These are phyloP conservation scores for Diplodus sargus DNA, from an alignment of 2,797 vertebrate genomes.

Conservation along the genomic window DNA sequence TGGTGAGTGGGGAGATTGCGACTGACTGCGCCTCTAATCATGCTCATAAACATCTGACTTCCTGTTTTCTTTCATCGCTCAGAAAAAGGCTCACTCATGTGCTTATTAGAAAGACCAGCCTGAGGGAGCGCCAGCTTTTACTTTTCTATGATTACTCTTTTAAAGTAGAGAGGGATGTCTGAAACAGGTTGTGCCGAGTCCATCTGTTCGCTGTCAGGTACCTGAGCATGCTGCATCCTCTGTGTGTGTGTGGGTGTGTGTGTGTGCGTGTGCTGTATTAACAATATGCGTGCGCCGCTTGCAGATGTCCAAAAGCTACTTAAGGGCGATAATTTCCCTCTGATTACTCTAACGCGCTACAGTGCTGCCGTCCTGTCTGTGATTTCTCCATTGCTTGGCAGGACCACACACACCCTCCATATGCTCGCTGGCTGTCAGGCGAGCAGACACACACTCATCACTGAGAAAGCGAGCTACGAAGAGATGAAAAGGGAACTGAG, in stretches of 20 bases:
- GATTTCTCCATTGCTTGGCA: slow-evolving; percentile 74
- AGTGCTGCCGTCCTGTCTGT: slow-evolving; percentile 70
- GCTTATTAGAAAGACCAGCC: slow-evolving; percentile 39
- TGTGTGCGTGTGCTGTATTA: slow-evolving; percentile 21
- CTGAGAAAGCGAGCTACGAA: slow-evolving; percentile 49
- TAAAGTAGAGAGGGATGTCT: slow-evolving; percentile 53
- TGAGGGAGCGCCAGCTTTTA: slow-evolving; percentile 40
- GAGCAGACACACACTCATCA: slow-evolving; percentile 58
- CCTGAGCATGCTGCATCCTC: slow-evolving; percentile 24
- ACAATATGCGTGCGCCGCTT: slow-evolving; percentile 49
- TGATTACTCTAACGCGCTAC: slow-evolving; percentile 77
- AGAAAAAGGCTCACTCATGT: slow-evolving; percentile 38
- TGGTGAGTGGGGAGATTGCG: slow-evolving; percentile 1
- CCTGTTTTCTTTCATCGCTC: slow-evolving; percentile 50
- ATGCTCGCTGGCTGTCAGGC: slow-evolving; percentile 71
- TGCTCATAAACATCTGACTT: slow-evolving; percentile 48
- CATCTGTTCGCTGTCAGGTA: slow-evolving; percentile 78
- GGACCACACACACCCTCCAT: slow-evolving; percentile 76
- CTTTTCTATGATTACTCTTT: slow-evolving; percentile 62
- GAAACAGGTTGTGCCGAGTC: slow-evolving; percentile 61
- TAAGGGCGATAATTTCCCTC: slow-evolving; percentile 77
- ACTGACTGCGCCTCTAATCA: slow-evolving; percentile 25
- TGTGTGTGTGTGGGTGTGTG: slow-evolving; percentile 9
- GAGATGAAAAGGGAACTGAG: slow-evolving; percentile 70
- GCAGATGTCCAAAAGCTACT: slow-evolving; percentile 80